Percentiles rank a stretch among this genome's conserved stretches.
Evolutionary conservation across 30 jellyfish, hydroid and myxozoan species (phyloP).

Genomic region (Phacellophora camtschatica): DNA sequence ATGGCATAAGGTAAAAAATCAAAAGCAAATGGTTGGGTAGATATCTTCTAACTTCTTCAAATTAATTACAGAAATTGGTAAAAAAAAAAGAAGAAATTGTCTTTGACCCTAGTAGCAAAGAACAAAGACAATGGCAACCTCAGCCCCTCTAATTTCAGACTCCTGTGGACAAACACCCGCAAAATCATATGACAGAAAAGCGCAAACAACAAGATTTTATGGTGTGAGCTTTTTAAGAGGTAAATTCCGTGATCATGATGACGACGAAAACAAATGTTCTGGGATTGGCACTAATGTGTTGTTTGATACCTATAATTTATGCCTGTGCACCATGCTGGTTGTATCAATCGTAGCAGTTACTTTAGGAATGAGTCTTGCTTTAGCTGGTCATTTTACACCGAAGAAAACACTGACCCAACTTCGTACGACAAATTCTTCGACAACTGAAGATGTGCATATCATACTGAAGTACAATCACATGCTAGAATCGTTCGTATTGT

Average conservation of each 20-base stretch:
- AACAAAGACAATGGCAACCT: too few species aligned
- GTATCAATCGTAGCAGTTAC: slow-evolving; percentile 27
- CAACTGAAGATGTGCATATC: neutral
- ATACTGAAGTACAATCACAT: slow-evolving; percentile 36
- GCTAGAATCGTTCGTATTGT: slow-evolving; percentile 52
- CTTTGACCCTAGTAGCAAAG: too few species aligned
- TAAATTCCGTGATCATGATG: slow-evolving; percentile 16
- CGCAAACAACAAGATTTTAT: slow-evolving; percentile 65
- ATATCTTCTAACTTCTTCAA: too few species aligned
- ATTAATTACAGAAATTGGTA: neutral
- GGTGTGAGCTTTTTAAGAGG: slow-evolving; percentile 70
- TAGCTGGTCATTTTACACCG: slow-evolving; percentile 76
- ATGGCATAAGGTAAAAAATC: too few species aligned
- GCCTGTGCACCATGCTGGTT: slow-evolving; percentile 26
- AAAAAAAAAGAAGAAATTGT: neutral
- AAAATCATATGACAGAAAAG: slow-evolving; percentile 29
- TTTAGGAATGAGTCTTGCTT: slow-evolving; percentile 49
- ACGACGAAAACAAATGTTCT: neutral
- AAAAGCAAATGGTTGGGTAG: too few species aligned
- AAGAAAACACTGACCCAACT: slow-evolving; percentile 6
- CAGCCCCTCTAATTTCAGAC: slow-evolving; percentile 44
- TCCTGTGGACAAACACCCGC: slow-evolving; percentile 65
- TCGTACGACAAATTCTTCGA: neutral
- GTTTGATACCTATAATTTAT: slow-evolving; percentile 17
- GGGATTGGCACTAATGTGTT: neutral